Conservation (phyloP, 1,140 invertebrate species). For the Penaeus japonicus region DNA sequence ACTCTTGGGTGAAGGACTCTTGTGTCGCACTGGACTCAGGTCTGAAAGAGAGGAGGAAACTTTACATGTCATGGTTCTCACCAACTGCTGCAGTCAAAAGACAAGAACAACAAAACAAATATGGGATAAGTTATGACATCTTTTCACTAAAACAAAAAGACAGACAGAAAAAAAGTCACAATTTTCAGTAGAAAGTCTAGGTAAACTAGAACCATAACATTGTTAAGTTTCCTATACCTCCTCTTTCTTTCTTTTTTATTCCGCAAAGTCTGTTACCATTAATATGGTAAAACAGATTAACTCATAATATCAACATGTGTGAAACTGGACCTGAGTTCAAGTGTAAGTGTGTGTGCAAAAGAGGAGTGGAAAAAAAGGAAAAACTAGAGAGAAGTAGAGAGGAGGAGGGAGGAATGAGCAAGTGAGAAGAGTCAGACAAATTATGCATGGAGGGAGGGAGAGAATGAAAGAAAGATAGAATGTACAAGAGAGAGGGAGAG, state of each 20-base stretch:
- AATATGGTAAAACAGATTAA: background rate
- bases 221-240: conserved; percentile 4
- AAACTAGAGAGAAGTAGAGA: too few relatives aligned
- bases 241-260: background rate
- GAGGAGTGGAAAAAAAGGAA: too few relatives aligned
- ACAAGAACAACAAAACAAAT: background rate
- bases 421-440: too few relatives aligned
- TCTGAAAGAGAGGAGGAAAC: conserved; percentile 34
- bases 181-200: background rate
- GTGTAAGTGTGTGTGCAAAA: too few relatives aligned
- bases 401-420: too few relatives aligned
- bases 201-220: conserved; percentile 24
- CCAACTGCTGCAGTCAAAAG: background rate
- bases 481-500: too few relatives aligned
- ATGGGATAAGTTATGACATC: too few relatives aligned
- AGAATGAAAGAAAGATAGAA: too few relatives aligned
- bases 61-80: conserved; percentile 28
- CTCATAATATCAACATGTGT: background rate
- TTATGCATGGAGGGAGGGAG: too few relatives aligned
- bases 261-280: background rate
- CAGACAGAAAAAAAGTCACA: background rate
- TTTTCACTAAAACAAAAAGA: background rate
- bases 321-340: too few relatives aligned
- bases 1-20: conserved; percentile 11
- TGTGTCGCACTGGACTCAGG: background rate